A percentile compares a stretch with the other conserved stretches of the same genome.
phyloP scores from a whole-genome alignment of 92 coral and sea anemone species.

The Heliopora coerulea region DNA sequence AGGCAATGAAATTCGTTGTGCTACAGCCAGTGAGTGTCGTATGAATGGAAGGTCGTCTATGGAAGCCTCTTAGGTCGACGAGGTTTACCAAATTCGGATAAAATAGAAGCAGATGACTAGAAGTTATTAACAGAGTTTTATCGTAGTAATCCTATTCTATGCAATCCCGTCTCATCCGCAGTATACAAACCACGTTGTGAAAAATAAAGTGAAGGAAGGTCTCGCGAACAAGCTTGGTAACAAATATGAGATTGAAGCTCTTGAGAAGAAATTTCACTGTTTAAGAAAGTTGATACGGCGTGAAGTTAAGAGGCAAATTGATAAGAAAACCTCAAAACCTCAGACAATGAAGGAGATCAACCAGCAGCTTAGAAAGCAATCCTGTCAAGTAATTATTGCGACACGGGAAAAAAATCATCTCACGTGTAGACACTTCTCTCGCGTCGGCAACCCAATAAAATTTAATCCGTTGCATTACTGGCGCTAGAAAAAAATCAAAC shows the following conservation, averaged over 20 bases:
- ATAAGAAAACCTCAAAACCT: not conserved
- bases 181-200: not conserved
- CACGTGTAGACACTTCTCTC: too few relatives aligned
- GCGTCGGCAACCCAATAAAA: too few relatives aligned
- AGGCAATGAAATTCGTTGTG: too few relatives aligned
- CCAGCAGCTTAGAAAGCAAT: too few relatives aligned
- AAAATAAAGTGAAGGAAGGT: not conserved
- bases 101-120: slow-evolving; percentile 2
- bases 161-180: not conserved
- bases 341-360: not conserved
- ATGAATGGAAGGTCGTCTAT: not conserved
- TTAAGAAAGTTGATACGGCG: slow-evolving; percentile 16
- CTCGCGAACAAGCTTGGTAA: not conserved
- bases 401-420: too few relatives aligned
- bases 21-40: not conserved
- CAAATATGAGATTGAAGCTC: not conserved
- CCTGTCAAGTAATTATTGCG: too few relatives aligned
- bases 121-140: not conserved
- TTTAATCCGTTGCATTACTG: too few relatives aligned
- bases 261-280: slow-evolving; percentile 14
- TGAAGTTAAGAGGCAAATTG: slow-evolving; percentile 25
- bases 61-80: not conserved
- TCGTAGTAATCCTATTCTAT: not conserved
- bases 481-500: too few relatives aligned
- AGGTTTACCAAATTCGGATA: not conserved